Base-by-base conservation (phyloP, 2,888 invertebrate species). In the Copidosoma aretas region DNA sequence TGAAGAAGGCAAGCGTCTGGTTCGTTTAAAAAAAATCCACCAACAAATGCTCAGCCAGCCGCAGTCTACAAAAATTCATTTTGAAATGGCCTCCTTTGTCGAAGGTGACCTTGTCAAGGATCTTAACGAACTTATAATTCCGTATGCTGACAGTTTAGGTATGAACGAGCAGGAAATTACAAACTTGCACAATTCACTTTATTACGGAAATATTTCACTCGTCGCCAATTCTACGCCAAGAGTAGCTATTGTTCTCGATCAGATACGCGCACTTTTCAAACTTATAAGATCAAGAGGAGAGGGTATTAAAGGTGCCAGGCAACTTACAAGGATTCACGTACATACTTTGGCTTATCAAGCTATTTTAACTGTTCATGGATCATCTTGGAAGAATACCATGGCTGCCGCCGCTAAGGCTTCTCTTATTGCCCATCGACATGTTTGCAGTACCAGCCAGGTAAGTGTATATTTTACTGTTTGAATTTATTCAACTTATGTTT, bases 131-230 rank as follows among this genome's bases (percentile, higher is more conserved):
- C 86, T 88, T 74, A 87, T 94, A 0, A 85, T 94, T 71, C 91
- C 92, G 0, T 90, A 88, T 78, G 88, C 91, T 0, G 93, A 94
- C 80, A 94, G 94, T 0, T 85, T 94, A 4, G 94, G 94, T 3
- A 93, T 94, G 93, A 94, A 94, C 78, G 94, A 94, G 79, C 94
- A 94, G 84, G 94, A 94, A 84, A 84, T 94, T 64, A 89, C 91
- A 0, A 94, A 93, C 84, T 82, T 94, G 12, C 87, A 89, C 69
- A 90, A 90, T 80, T 88, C 92, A 4, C 82, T 93, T 62, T 86
- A 89, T 70, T 86, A 88, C 77, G 92, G 91, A 2, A 89, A 90
- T 76, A 88, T 93, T 10, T 91, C 90, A 25, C 84, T 92, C 10
- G 89, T 93, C 0, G 88, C 93, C 0, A 91, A 94, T 79, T 91